Evolutionary conservation across 2,113 vertebrate species (phyloP).

Genomic region (Procavia capensis): DNA sequence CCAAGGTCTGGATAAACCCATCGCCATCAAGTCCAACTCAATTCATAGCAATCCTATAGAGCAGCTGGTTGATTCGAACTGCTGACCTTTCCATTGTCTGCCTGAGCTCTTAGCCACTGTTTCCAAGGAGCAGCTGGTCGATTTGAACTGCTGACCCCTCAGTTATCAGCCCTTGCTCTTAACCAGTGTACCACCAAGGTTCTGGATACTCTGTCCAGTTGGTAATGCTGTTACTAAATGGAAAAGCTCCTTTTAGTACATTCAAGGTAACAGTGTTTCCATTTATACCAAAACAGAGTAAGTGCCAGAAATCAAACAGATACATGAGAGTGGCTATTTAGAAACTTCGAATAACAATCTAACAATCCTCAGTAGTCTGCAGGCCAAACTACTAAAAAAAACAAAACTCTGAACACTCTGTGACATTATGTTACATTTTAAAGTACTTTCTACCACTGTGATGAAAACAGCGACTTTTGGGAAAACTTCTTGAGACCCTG

Average conservation of each 20-base stretch:
- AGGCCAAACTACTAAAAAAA: neutral
- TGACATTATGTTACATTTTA: neutral
- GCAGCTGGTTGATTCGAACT: neutral
- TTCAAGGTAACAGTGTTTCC: neutral
- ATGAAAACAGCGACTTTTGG: neutral
- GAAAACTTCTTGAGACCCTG: neutral
- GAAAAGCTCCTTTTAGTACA: neutral
- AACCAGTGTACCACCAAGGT: neutral
- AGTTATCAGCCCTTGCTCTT: neutral
- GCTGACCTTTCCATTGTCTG: neutral
- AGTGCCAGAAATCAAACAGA: neutral
- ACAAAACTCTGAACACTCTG: neutral
- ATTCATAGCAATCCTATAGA: too few species aligned
- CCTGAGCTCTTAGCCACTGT: neutral
- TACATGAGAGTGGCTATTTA: neutral
- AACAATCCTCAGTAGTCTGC: neutral
- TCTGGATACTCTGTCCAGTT: neutral
- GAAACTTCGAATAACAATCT: slow-evolving; percentile 4
- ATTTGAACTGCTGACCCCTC: neutral
- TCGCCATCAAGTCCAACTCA: too few species aligned
- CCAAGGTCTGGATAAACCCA: too few species aligned
- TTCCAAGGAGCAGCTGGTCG: too few species aligned
- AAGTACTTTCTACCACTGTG: neutral
- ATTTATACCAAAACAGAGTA: neutral
- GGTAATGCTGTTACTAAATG: neutral